These are phyloP conservation scores for Aleiodes leptofemur DNA, from an alignment of 2,888 invertebrate species.

Conservation along the genomic window DNA sequence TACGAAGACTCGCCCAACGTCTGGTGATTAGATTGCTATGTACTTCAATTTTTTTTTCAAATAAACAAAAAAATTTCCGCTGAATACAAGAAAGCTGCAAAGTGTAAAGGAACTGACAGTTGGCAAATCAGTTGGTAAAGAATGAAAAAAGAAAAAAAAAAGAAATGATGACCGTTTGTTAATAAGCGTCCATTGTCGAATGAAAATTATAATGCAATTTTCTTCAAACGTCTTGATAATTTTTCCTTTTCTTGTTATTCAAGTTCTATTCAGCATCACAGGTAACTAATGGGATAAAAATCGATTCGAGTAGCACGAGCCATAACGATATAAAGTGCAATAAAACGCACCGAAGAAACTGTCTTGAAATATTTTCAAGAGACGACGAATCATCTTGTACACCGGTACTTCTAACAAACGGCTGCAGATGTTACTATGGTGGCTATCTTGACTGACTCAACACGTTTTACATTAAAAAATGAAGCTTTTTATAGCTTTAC, in stretches of 20 bases:
- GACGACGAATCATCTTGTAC: conserved; percentile 49
- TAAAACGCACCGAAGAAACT: conserved; percentile 59
- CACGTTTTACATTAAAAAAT: conserved; percentile 63
- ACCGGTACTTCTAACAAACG: conserved; percentile 47
- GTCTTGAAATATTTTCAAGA: conserved; percentile 37
- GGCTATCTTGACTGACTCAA: conserved; percentile 66
- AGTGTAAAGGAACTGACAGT: background rate
- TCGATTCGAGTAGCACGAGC: conserved; percentile 48
- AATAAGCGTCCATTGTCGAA: conserved; percentile 1
- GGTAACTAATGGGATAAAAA: conserved; percentile 41
- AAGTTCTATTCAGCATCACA: background rate
- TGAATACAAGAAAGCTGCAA: conserved; percentile 12
- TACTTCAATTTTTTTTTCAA: conserved; percentile 36
- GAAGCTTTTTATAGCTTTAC: conserved; percentile 54
- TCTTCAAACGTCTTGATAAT: background rate
- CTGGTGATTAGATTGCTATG: conserved; percentile 49
- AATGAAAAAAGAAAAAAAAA: conserved; percentile 15
- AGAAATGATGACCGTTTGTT: background rate
- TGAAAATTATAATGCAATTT: conserved; percentile 20
- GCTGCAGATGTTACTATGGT: conserved; percentile 64
- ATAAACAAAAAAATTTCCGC: conserved; percentile 16
- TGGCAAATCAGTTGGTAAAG: background rate
- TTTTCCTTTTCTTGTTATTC: background rate
- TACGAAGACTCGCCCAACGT: conserved; percentile 55
- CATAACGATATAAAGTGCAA: conserved; percentile 57